Conservation (phyloP, 2,888 invertebrate genomes). For the Ditula angustiorana region DNA sequence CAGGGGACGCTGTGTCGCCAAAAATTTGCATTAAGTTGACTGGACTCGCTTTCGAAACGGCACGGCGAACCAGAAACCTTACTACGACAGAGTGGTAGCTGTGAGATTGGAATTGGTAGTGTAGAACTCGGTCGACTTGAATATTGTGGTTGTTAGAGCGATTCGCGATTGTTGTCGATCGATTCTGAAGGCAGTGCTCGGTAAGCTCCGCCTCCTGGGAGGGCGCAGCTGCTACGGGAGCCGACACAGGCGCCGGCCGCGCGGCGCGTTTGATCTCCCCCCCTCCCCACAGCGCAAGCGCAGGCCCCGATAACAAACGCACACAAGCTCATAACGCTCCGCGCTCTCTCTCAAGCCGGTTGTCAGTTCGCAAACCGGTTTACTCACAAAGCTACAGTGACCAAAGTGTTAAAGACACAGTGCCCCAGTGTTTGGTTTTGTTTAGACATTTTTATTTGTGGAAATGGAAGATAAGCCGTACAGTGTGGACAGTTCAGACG, state of each 20-base stretch:
- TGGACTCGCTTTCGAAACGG: slow-evolving; percentile 58
- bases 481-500: slow-evolving; percentile 83
- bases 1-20: slow-evolving; percentile 74
- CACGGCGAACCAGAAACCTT: slow-evolving; percentile 45
- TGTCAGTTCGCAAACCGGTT: slow-evolving; percentile 80
- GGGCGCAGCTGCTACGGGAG: slow-evolving; percentile 81
- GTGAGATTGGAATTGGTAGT: slow-evolving; percentile 10
- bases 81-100: slow-evolving; percentile 62
- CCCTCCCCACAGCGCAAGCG: slow-evolving; percentile 65
- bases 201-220: slow-evolving; percentile 81
- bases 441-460: slow-evolving; percentile 66
- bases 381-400: slow-evolving; percentile 73
- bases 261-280: slow-evolving; percentile 81
- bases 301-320: slow-evolving; percentile 75
- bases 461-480: slow-evolving; percentile 82
- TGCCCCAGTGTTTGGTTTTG: slow-evolving; percentile 72
- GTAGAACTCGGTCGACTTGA: slow-evolving; percentile 61
- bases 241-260: slow-evolving; percentile 75
- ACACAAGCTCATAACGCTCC: slow-evolving; percentile 81
- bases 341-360: slow-evolving; percentile 82
- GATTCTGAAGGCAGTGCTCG: slow-evolving; percentile 79
- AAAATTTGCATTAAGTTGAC: slow-evolving; percentile 75
- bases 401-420: slow-evolving; percentile 66
- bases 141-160: slow-evolving; percentile 55
- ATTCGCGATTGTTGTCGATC: slow-evolving; percentile 75